These are phyloP conservation scores for Eulithis prunata DNA, from an alignment of 2,888 invertebrate genomes.

Conservation along the genomic window DNA sequence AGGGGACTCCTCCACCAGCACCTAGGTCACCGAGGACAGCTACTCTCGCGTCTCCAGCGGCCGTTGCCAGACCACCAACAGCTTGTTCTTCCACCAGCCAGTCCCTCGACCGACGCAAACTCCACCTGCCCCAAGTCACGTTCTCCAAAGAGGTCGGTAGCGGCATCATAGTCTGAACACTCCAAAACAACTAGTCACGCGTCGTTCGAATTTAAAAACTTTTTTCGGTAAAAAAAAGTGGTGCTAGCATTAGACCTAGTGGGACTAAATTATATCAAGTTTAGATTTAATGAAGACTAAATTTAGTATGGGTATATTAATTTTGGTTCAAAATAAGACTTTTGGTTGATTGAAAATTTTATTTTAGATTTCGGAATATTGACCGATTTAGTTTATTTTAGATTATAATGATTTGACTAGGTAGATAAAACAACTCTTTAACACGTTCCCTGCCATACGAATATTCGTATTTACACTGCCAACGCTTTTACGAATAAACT, in stretches of 20 bases:
- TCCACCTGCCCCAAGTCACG: constrained; percentile 92
- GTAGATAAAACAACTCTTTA: neutral
- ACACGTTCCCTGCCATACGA: no score
- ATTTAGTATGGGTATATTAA: constrained; percentile 30
- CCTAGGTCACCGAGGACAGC: constrained; percentile 71
- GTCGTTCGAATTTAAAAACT: constrained; percentile 44
- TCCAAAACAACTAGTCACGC: constrained; percentile 54
- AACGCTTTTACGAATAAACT: no score
- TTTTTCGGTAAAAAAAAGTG: constrained; percentile 50
- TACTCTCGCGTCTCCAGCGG: constrained; percentile 70
- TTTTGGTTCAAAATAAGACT: neutral
- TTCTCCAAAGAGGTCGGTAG: constrained; percentile 97
- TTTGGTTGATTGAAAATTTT: constrained; percentile 8
- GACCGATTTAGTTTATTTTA: neutral
- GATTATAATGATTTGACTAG: neutral
- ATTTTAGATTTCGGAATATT: constrained; percentile 1
- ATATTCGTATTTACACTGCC: no score
- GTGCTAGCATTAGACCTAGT: constrained; percentile 58
- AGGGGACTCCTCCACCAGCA: constrained; percentile 73
- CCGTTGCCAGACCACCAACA: constrained; percentile 85
- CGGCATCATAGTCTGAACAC: constrained; percentile 90
- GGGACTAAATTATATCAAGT: constrained; percentile 31
- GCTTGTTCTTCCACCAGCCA: constrained; percentile 88
- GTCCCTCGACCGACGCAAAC: constrained; percentile 85
- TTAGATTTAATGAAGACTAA: constrained; percentile 26